Evolutionary conservation across 1,140 invertebrate genomes (phyloP), one percentile per base, ranked within the genome.

Genomic region (Drosophila cardini): DNA sequence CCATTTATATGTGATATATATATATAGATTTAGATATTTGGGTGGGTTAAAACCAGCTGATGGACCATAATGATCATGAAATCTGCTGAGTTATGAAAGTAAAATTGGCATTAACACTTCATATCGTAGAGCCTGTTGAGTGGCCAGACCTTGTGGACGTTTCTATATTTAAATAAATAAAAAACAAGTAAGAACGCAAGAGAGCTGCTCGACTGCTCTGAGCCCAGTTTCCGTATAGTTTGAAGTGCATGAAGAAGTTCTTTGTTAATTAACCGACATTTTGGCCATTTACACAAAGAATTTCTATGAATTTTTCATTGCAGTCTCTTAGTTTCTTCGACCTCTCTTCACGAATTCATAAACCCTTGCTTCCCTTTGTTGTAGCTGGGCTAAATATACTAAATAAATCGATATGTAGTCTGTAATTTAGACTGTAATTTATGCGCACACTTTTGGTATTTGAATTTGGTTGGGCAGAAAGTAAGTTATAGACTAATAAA

Each of bases 31-130:
- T 40, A 10, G 32, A 55, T 53, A 55, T 52, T 67, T 36, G 46
- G 55, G 21, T 68, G 46, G 46, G 63, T 43, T 30, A 26, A 53
- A 62, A 55, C 48, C 45, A 26, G 67, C 46, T 62, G 38, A 10
- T 38, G 16, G 0, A 62, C 40, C 9, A 53, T 36, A 30, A n/a
- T 21, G 34, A 58, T 36, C 43, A 57, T 46, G 55, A 68, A 58
- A 62, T 70, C 30, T 26, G 57, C 15, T 45, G 38, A 62, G 46
- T 69, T 87, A 70, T 78, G 45, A 73, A 81, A 77, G 83, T 79
- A 79, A 87, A 79, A 11, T 48, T 57, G 53, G 45, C 64, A 73
- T 84, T 78, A 84, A 74, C 81, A 84, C 80, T 77, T 72, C 42
- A 84, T 84, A 68, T 26, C 30, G 21, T 13, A 34, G 50, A 34